Evolutionary conservation across 2,888 invertebrate species (phyloP).

Genomic region (Erannis defoliaria): DNA sequence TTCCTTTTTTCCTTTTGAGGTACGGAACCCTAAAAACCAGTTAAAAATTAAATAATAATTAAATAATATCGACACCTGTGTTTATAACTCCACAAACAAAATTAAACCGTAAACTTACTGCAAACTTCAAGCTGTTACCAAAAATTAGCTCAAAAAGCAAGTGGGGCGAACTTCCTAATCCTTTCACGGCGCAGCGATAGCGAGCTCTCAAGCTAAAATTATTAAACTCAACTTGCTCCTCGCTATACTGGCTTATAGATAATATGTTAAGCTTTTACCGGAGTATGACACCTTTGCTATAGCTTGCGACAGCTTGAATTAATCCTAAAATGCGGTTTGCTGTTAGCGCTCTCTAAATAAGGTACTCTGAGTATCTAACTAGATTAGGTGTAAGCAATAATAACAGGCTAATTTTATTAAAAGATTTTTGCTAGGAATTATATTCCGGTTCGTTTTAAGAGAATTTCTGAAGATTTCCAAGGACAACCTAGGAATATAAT

Average conservation of each 20-base stretch:
- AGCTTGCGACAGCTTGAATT: slow-evolving; percentile 17
- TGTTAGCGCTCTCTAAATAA: slow-evolving; percentile 1
- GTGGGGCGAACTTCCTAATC: slow-evolving; percentile 69
- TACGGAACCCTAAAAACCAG: too few species aligned
- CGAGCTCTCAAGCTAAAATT: slow-evolving; percentile 84
- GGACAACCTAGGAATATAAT: too few species aligned
- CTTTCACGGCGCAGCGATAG: slow-evolving; percentile 76
- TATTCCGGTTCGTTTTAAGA: too few species aligned
- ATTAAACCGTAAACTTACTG: slow-evolving; percentile 8
- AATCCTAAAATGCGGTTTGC: slow-evolving; percentile 19
- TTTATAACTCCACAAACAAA: slow-evolving; percentile 4
- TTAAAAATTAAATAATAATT: too few species aligned
- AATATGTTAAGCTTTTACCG: slow-evolving; percentile 63
- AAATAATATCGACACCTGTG: too few species aligned
- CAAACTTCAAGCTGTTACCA: slow-evolving; percentile 63
- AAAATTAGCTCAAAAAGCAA: slow-evolving; percentile 77
- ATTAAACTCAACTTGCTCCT: slow-evolving; percentile 76
- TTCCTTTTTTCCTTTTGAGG: too few species aligned
- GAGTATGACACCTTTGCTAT: slow-evolving; percentile 51
- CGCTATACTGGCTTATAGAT: slow-evolving; percentile 60
- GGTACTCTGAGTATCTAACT: too few species aligned
- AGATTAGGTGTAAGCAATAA: too few species aligned
- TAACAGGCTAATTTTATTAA: too few species aligned
- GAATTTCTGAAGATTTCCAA: too few species aligned
- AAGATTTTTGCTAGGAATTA: too few species aligned